Evolutionary conservation across 2,888 invertebrate genomes (phyloP).

Genomic region (Ichneumoninae sp.): DNA sequence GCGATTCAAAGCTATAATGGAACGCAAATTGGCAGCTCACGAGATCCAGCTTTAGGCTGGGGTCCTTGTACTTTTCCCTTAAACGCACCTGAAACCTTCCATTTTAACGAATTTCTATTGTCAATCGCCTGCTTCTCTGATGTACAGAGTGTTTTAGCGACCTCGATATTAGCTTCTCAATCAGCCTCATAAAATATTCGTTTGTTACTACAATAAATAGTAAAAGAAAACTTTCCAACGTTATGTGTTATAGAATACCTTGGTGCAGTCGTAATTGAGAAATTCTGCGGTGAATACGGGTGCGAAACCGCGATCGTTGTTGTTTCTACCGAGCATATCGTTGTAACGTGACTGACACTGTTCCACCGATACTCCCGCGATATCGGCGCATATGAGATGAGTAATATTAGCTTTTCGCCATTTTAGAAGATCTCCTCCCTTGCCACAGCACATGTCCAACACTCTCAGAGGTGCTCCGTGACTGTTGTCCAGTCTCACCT

Average conservation of each 20-base stretch:
- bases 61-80: slow-evolving; percentile 91
- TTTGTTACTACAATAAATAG: background rate
- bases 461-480: slow-evolving; percentile 90
- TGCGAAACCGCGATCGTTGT: slow-evolving; percentile 73
- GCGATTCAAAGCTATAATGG: slow-evolving; percentile 97
- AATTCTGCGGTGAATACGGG: slow-evolving; percentile 94
- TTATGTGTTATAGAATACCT: slow-evolving; percentile 84
- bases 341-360: slow-evolving; percentile 95
- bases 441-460: slow-evolving; percentile 98
- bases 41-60: slow-evolving; percentile 92
- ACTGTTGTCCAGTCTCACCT: slow-evolving; percentile 88
- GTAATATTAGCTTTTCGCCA: slow-evolving; percentile 94
- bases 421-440: slow-evolving; percentile 99
- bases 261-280: slow-evolving; percentile 96
- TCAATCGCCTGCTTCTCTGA: slow-evolving; percentile 63
- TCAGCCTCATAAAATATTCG: background rate
- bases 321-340: slow-evolving; percentile 87
- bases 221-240: background rate
- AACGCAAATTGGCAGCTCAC: slow-evolving; percentile 99
- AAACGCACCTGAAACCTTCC: slow-evolving; percentile 86
- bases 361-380: slow-evolving; percentile 96
- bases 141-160: slow-evolving; percentile 45
- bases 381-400: slow-evolving; percentile 95
- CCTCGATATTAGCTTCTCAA: background rate
- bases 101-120: slow-evolving; percentile 74